Evolutionary conservation across 1,140 invertebrate genomes (phyloP), one percentile per base, ranked within the genome.

Genomic region (Meloidogyne floridensis): DNA sequence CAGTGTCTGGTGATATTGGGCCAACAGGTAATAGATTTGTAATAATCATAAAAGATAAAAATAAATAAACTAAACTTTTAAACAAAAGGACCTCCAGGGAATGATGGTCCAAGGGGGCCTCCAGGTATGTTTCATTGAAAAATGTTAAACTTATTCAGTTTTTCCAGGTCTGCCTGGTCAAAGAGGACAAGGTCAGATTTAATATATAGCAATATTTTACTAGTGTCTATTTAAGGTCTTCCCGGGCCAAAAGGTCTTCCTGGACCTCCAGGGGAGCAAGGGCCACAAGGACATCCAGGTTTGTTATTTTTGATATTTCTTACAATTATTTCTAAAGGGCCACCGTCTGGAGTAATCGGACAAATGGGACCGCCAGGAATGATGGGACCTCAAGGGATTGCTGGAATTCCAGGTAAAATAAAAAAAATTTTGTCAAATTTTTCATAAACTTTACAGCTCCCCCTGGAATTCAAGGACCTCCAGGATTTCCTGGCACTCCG

Each of bases 51-150:
- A 32, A 2, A 32, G 32, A 1, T 32, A 43, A 43, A 18, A 43
- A 72, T 5, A 65, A 65, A 65, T 2, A 5, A n/a, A n/a, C n/a
- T 72, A 42, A 42, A 72, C 18, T 72, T 72, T 72, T n/a, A 13
- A 72, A 72, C 15, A 76, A 5, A n/a, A 77, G 75, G 75, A 65
- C 53, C 75, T 15, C 75, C 6, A 65, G 78, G 78, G 13, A 51
- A 73, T 51, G 42, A 53, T 47, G 78, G 78, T 15, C 20, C n/a
- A 10, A 9, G 15, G 6, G 72, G 72, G 15, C 43, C 72, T 74
- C 72, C 43, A 54, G 72, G 72, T 47, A 11, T 5, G 5, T 18
- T 65, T 65, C 5, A n/a, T 65, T n/a, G 15, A 6, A n/a, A n/a
- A 65, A n/a, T 65, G 1, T 59, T 15, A 15, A 13, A 65, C 8